Conservation (phyloP, 2,797 vertebrate species). For the Coracias cyanogaster region DNA sequence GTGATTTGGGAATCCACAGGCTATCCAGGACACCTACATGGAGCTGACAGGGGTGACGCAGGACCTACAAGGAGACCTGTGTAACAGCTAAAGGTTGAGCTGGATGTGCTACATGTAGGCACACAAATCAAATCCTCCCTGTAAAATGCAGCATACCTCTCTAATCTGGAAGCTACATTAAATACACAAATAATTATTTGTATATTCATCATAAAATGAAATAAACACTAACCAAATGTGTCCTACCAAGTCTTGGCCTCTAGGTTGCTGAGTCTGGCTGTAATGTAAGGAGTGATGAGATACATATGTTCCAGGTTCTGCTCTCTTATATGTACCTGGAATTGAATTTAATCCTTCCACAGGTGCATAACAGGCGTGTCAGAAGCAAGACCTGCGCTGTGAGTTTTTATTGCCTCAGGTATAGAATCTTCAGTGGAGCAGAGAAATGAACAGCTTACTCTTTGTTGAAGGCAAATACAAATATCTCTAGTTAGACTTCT, state of each 20-base stretch:
- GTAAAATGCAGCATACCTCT: background rate
- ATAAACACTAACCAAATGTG: background rate
- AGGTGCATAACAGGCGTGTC: background rate
- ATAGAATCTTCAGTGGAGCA: background rate
- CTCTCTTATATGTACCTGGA: background rate
- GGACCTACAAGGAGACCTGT: background rate
- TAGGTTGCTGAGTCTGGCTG: background rate
- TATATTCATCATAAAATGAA: background rate
- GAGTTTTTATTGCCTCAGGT: background rate
- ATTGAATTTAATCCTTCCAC: background rate
- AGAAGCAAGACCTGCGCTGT: background rate
- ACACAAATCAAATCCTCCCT: background rate
- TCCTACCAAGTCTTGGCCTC: background rate
- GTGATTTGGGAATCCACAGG: background rate
- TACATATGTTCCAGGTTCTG: background rate
- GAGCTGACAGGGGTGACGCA: fast-evolving
- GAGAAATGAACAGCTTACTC: background rate
- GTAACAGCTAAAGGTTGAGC: background rate
- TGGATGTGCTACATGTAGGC: background rate
- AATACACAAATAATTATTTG: background rate
- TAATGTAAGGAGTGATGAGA: background rate
- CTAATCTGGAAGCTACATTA: background rate
- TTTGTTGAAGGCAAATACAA: background rate
- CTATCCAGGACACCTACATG: background rate
- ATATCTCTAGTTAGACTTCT: background rate